Conservation (phyloP, 2,797 vertebrate genomes). For the Clarias laeviceps region DNA sequence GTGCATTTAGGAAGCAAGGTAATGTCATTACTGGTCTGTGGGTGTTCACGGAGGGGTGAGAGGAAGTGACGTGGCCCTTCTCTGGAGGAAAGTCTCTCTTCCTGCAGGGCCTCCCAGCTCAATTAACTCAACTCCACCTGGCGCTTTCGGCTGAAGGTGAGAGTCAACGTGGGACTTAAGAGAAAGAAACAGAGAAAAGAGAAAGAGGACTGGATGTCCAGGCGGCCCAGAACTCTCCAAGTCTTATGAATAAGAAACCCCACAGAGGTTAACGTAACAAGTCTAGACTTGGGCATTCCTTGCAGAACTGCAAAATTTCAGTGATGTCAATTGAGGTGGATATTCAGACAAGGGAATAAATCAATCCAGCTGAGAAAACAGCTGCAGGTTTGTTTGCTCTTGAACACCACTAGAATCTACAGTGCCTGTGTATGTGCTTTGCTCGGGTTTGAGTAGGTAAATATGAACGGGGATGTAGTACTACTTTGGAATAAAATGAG, state of each 20-base stretch:
- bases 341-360: slow-evolving; percentile 61
- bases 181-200: slow-evolving; percentile 61
- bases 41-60: slow-evolving; percentile 33
- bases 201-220: slow-evolving; percentile 57
- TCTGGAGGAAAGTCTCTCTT: slow-evolving; percentile 62
- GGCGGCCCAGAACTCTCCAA: slow-evolving; percentile 48
- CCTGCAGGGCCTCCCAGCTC: slow-evolving; percentile 74
- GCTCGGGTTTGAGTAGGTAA: background rate
- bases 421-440: background rate
- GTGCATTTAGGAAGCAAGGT: slow-evolving; percentile 44
- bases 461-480: background rate
- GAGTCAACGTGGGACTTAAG: slow-evolving; percentile 62
- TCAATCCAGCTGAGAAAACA: slow-evolving; percentile 57
- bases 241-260: slow-evolving; percentile 64
- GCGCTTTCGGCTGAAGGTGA: slow-evolving; percentile 76
- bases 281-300: slow-evolving; percentile 66
- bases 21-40: slow-evolving; percentile 19
- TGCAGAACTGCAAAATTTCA: slow-evolving; percentile 61
- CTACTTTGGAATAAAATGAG: background rate
- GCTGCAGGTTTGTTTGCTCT: slow-evolving; percentile 50
- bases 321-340: slow-evolving; percentile 66
- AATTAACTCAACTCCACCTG: slow-evolving; percentile 77
- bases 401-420: slow-evolving; percentile 44
- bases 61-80: slow-evolving; percentile 70
- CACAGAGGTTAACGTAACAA: slow-evolving; percentile 65